A percentile compares a stretch with the other conserved stretches of the same genome.
These are phyloP conservation scores for Orthonychiurus folsomi DNA, from an alignment of 2,888 invertebrate genomes.

Conservation along the genomic window DNA sequence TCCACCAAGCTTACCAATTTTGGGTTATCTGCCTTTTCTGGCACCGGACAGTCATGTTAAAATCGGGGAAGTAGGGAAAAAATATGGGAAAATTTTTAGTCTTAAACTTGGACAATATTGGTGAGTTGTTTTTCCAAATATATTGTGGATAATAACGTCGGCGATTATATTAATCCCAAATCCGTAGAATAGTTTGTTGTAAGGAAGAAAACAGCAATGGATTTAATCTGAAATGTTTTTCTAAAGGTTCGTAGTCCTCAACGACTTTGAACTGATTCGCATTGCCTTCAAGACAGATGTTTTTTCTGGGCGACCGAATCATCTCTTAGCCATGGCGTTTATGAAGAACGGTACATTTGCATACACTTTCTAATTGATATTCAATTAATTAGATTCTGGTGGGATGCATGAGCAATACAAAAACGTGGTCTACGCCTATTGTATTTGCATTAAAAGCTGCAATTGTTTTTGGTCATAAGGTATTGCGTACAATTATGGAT, in stretches of 20 bases:
- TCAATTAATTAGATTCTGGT: no score
- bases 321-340: not conserved
- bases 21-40: not conserved
- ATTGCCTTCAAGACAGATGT: not conserved
- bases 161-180: no score
- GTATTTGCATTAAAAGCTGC: no score
- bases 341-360: not conserved
- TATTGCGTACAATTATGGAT: no score
- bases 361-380: no score
- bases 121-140: not conserved
- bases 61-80: not conserved
- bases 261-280: not conserved
- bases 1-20: not conserved
- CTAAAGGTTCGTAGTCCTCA: not conserved
- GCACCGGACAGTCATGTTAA: not conserved
- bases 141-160: no score
- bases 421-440: no score
- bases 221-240: not conserved
- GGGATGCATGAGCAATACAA: no score
- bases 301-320: not conserved
- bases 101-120: not conserved
- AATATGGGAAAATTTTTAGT: not conserved
- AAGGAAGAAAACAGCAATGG: not conserved
- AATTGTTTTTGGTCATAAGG: no score
- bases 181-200: no score